Evolutionary conservation across 1,140 invertebrate species (phyloP).

Genomic region (Meteorus sp.): DNA sequence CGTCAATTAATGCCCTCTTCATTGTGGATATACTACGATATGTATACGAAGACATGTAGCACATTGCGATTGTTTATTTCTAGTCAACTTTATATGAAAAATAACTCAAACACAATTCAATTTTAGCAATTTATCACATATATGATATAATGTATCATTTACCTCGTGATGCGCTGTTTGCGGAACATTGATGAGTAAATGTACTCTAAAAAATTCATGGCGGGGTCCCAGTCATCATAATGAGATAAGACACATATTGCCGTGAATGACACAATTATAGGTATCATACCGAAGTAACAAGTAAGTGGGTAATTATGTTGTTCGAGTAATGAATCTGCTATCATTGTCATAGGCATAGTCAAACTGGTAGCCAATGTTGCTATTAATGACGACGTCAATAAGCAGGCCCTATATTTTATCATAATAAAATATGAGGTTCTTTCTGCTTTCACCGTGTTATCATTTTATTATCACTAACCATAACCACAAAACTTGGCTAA

Average conservation of each 20-base stretch:
- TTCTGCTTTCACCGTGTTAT: neutral
- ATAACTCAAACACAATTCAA: too few relatives aligned
- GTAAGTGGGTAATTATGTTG: constrained; percentile 71
- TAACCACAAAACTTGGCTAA: constrained; percentile 85
- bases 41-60: too few relatives aligned
- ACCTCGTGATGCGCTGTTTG: constrained; percentile 60
- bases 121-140: too few relatives aligned
- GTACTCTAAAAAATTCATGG: constrained; percentile 67
- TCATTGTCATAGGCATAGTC: constrained; percentile 83
- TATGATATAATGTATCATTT: too few relatives aligned
- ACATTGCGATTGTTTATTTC: too few relatives aligned
- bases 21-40: too few relatives aligned
- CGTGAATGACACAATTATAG: constrained; percentile 78
- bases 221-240: constrained; percentile 86
- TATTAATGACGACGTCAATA: constrained; percentile 84
- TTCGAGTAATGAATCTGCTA: constrained; percentile 79
- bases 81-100: too few relatives aligned
- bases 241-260: constrained; percentile 75
- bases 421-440: too few relatives aligned
- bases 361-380: constrained; percentile 81
- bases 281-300: constrained; percentile 80
- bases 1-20: too few relatives aligned
- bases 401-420: constrained; percentile 76
- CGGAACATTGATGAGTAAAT: constrained; percentile 62
- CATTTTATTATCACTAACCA: constrained; percentile 67